phyloP scores from a whole-genome alignment of 2,888 invertebrate genomes.

The Aphidoletes aphidimyza region DNA sequence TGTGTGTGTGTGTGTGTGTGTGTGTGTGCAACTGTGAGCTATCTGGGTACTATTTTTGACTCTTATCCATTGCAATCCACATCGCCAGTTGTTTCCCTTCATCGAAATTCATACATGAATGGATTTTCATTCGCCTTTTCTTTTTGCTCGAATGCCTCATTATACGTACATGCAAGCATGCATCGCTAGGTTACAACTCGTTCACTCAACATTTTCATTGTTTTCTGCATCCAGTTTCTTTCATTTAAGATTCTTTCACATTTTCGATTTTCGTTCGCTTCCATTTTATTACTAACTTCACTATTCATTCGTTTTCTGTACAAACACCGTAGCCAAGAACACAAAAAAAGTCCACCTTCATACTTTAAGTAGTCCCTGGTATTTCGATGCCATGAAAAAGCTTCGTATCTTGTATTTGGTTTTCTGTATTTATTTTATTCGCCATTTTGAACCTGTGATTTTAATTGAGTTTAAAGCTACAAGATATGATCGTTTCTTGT shows the following conservation, averaged over 20 bases:
- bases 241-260: background rate
- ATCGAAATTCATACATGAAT: constrained; percentile 52
- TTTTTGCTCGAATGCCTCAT: constrained; percentile 53
- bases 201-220: constrained; percentile 2
- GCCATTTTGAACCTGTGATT: background rate
- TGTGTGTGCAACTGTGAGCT: background rate
- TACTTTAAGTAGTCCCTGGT: background rate
- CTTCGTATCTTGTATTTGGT: background rate
- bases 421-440: background rate
- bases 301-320: background rate
- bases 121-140: constrained; percentile 38
- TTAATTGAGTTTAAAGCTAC: constrained; percentile 25
- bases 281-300: background rate
- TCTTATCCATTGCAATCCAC: background rate
- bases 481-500: constrained; percentile 6
- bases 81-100: background rate
- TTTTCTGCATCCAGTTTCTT: background rate
- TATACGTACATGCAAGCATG: constrained; percentile 39
- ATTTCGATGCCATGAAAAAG: background rate
- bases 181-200: background rate
- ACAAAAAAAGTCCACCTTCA: background rate
- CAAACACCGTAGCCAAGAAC: background rate
- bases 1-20: background rate
- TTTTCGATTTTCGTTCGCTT: background rate
- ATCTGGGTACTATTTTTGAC: background rate